phyloP scores from a whole-genome alignment of 2,797 vertebrate genomes.

The Dendrocincla fuliginosa region DNA sequence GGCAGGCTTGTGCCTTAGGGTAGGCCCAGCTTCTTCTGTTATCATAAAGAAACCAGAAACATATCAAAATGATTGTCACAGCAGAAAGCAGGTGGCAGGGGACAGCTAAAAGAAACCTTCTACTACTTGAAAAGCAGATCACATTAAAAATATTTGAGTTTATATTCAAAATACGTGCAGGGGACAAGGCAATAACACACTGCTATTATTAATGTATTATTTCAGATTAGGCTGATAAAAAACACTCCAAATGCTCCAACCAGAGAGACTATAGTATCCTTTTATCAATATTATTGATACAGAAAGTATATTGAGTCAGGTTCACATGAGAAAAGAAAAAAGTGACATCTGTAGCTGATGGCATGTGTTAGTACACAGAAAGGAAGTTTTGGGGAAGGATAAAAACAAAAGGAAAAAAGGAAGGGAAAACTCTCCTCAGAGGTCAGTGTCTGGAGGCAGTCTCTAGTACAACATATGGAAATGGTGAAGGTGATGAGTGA shows the following conservation, averaged over 20 bases:
- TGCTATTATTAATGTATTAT: background rate
- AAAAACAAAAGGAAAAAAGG: background rate
- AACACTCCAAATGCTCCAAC: background rate
- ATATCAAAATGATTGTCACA: background rate
- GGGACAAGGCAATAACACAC: background rate
- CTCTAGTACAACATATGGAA: background rate
- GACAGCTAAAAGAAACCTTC: background rate
- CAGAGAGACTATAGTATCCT: background rate
- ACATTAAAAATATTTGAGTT: background rate
- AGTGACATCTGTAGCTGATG: background rate
- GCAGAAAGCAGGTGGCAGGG: background rate
- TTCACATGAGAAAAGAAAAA: background rate
- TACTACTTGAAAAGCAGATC: background rate
- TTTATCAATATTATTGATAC: background rate
- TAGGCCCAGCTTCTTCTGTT: background rate
- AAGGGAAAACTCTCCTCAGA: background rate
- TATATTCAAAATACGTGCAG: background rate
- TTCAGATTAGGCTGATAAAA: background rate
- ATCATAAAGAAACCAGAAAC: background rate
- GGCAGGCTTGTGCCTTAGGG: background rate
- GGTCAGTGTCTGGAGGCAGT: background rate
- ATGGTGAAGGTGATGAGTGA: background rate
- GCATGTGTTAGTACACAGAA: background rate
- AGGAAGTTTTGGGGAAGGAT: background rate
- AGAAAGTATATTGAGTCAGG: background rate